These are phyloP conservation scores for Shinisaurus crocodilurus DNA, from an alignment of 2,113 vertebrate genomes.

Conservation along the genomic window DNA sequence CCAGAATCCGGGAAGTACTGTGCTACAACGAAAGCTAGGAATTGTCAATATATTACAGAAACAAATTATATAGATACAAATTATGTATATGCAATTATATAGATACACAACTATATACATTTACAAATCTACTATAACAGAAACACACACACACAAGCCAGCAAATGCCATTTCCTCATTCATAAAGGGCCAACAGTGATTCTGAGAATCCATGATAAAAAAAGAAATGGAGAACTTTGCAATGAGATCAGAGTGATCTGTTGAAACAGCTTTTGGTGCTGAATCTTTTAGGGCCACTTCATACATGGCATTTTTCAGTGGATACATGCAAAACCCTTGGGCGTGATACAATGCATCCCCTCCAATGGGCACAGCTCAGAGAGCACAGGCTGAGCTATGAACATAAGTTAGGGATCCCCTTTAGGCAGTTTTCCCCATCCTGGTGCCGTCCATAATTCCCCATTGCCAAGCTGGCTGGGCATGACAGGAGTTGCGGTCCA, in stretches of 20 bases:
- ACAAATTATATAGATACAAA: background rate
- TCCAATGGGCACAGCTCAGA: background rate
- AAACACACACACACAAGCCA: background rate
- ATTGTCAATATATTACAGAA: too few species aligned
- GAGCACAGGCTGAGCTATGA: background rate
- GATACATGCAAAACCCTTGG: background rate
- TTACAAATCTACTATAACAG: background rate
- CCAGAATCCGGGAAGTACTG: background rate
- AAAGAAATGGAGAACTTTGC: background rate
- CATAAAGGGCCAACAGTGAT: background rate
- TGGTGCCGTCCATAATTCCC: too few species aligned
- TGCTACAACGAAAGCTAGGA: background rate
- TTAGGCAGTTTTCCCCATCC: background rate
- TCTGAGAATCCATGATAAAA: background rate
- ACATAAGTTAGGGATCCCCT: background rate
- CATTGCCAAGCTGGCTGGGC: background rate
- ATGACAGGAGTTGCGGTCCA: too few species aligned
- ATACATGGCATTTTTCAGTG: background rate
- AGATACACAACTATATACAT: background rate
- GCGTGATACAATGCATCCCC: background rate
- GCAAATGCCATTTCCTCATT: background rate
- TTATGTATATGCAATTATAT: background rate
- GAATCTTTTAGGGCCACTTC: background rate
- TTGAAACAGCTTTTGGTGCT: background rate
- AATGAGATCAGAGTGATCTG: background rate